These are phyloP conservation scores for Porites lobata DNA, from an alignment of 92 coral and sea anemone genomes.

Conservation along the genomic window DNA sequence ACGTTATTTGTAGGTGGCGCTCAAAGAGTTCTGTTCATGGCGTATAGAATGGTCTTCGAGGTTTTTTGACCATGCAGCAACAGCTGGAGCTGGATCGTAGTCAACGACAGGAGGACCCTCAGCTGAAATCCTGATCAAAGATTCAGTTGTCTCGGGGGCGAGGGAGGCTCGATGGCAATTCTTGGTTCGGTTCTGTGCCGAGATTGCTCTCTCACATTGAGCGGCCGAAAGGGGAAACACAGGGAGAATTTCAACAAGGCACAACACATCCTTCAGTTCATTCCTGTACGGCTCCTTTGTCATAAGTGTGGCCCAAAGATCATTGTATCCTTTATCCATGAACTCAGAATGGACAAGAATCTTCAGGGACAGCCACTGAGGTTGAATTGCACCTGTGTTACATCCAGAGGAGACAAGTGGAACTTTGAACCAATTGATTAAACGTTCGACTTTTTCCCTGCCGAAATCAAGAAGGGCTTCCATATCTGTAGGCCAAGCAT, in stretches of 20 bases:
- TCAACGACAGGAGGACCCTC: slow-evolving; percentile 51
- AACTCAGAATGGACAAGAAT: slow-evolving; percentile 42
- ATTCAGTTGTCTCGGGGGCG: slow-evolving; percentile 40
- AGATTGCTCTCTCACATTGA: slow-evolving; percentile 55
- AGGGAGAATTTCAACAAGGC: slow-evolving; percentile 51
- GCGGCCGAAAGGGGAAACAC: slow-evolving; percentile 24
- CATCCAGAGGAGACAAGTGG: slow-evolving; percentile 60
- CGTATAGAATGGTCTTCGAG: slow-evolving; percentile 52
- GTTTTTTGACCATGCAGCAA: slow-evolving; percentile 46
- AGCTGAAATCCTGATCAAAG: slow-evolving; percentile 52
- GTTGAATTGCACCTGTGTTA: background rate
- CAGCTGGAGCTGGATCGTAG: slow-evolving; percentile 47
- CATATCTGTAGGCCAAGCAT: slow-evolving; percentile 55
- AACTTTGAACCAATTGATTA: slow-evolving; percentile 45
- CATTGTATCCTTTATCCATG: slow-evolving; percentile 24
- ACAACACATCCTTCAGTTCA: slow-evolving; percentile 51
- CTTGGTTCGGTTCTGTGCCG: slow-evolving; percentile 50
- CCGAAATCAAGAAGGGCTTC: slow-evolving; percentile 52
- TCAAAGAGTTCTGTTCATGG: slow-evolving; percentile 33
- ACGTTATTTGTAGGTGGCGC: slow-evolving; percentile 29
- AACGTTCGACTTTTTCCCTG: slow-evolving; percentile 43
- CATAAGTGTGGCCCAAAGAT: slow-evolving; percentile 45
- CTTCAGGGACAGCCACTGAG: slow-evolving; percentile 46
- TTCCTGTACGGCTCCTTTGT: slow-evolving; percentile 46
- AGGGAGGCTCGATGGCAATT: slow-evolving; percentile 25